Base-by-base conservation (phyloP, 1,140 invertebrate genomes). In the Drosophila sproati region DNA sequence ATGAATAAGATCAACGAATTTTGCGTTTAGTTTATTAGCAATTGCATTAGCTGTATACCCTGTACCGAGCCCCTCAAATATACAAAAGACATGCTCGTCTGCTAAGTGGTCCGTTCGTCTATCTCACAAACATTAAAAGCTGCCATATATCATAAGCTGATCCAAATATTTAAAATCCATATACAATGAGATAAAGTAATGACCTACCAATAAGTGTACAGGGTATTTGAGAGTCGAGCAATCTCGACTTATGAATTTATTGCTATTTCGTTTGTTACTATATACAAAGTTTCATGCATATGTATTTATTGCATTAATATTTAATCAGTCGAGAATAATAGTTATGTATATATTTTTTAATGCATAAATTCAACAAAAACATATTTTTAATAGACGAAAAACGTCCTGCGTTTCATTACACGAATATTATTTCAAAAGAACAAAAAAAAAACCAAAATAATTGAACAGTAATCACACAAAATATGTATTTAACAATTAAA, bases 1-100 rank as follows among this genome's bases (percentile, higher is more conserved):
- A 48, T 56, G 50, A 69, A 78, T 41, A 66, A 69, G 54, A 55
- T 73, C 82, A 85, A 86, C 82, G 82, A 85, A 85, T 81, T 85
- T 72, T 78, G 32, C 80, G 20, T 20, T 20, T 20, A 20, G 20
- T 83, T 39, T 47, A 41, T 52, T 64, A 76, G 8, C 54, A 20
- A 51, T 48, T 39, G 47, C 41, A 41, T 62, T 57, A 4, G n/a
- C 1, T 20, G 28, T 47, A 55, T 71, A 71, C 41, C 20, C 59
- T 62, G 41, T 70, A 63, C 37, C n/a, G n/a, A 43, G 39, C 10
- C 10, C 10, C 8, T 7, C n/a, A 41, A n/a, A 43, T n/a, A 4
- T 43, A 10, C n/a, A 43, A n/a, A 8, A 43, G 10, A 43, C 7
- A 10, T 51, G 50, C 12, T 5, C 32, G 51, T 52, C 29, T 52